Percentiles rank a stretch among this genome's conserved stretches.
Evolutionary conservation across 2,113 vertebrate genomes (phyloP).

Genomic region (Ptilorrhoa leucosticta): DNA sequence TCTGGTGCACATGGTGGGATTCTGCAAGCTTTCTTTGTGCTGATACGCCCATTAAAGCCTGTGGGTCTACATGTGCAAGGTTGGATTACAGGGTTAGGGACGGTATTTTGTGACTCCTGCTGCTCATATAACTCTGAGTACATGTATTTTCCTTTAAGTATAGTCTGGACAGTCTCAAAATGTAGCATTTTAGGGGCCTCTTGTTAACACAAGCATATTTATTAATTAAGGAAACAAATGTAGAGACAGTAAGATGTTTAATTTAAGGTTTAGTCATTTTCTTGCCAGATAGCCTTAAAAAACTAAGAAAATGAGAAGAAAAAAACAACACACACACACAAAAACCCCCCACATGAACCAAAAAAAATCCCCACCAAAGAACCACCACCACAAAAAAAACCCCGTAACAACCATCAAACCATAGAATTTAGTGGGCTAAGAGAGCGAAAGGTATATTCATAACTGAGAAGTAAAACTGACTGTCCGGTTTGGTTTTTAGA

Average conservation of each 20-base stretch:
- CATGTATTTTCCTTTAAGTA: neutral
- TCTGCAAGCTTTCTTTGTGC: neutral
- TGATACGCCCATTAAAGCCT: neutral
- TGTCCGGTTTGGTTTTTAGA: neutral
- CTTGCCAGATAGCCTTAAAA: neutral
- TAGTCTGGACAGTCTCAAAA: neutral
- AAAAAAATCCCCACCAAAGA: neutral
- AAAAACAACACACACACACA: neutral
- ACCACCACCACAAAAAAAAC: neutral
- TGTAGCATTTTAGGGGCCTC: neutral
- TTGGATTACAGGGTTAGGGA: neutral
- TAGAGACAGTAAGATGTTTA: neutral
- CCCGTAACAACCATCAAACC: neutral
- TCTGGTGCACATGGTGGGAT: neutral
- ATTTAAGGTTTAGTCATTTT: neutral
- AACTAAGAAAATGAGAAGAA: neutral
- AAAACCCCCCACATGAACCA: rapidly evolving
- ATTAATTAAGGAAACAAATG: neutral
- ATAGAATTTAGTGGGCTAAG: neutral
- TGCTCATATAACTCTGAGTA: neutral
- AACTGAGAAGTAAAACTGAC: neutral
- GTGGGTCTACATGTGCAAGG: neutral
- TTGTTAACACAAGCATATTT: neutral
- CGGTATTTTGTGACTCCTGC: neutral
- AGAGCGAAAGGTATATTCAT: neutral